Evolutionary conservation across 2,113 vertebrate genomes (phyloP).

Genomic region (Sporophila hypoxantha): DNA sequence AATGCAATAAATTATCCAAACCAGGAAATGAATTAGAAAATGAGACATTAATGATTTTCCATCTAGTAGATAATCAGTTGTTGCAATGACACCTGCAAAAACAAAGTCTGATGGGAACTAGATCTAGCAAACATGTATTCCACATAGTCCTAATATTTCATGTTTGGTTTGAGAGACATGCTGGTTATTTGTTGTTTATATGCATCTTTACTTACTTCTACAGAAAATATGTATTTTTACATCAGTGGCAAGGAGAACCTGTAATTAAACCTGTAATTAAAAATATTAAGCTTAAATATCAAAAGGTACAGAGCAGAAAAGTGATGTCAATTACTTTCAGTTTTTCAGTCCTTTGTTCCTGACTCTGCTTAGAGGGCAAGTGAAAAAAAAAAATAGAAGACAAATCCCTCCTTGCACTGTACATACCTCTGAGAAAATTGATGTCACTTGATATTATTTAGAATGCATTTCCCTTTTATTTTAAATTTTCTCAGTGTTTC

Average conservation of each 20-base stretch:
- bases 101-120: neutral
- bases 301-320: neutral
- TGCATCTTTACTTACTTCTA: neutral
- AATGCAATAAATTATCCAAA: conserved; percentile 25
- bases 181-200: fast-evolving
- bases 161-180: neutral
- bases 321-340: neutral
- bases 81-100: neutral
- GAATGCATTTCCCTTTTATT: neutral
- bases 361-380: neutral
- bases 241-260: neutral
- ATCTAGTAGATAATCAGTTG: neutral
- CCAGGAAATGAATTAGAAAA: conserved; percentile 29
- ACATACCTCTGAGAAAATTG: neutral
- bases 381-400: neutral
- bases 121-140: neutral
- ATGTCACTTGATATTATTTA: neutral
- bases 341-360: neutral
- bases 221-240: neutral
- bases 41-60: neutral
- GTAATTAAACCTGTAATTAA: neutral
- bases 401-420: neutral
- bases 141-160: neutral
- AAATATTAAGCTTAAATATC: neutral
- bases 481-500: neutral